These are phyloP conservation scores for Grantiella picta DNA, from an alignment of 2,113 vertebrate species.

Conservation along the genomic window DNA sequence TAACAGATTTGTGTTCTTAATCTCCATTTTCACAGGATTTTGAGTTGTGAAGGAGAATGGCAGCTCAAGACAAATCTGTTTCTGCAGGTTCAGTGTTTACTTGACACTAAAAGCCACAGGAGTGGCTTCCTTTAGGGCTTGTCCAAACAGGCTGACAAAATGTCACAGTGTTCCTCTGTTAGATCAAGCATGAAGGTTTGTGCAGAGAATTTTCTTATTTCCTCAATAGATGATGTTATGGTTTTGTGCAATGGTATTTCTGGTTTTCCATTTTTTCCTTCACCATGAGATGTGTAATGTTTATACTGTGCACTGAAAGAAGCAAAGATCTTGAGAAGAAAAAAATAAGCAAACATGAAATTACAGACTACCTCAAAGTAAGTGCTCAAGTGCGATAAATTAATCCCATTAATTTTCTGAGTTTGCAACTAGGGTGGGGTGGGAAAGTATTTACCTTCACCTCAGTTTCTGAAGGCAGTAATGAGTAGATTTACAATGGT, in stretches of 20 bases:
- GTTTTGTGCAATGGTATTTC: not conserved
- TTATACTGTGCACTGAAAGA: not conserved
- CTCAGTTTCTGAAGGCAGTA: not conserved
- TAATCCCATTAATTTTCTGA: not conserved
- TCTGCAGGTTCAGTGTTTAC: not conserved
- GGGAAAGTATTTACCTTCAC: not conserved
- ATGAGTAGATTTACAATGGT: not conserved
- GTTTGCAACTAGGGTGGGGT: not conserved
- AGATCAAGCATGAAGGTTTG: not conserved
- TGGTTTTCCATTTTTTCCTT: not conserved
- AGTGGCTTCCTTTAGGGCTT: not conserved
- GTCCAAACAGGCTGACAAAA: not conserved
- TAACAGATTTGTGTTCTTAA: not conserved
- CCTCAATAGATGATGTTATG: not conserved
- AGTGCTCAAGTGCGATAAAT: accelerated
- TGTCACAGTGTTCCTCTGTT: not conserved
- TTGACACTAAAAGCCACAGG: not conserved
- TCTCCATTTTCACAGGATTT: not conserved
- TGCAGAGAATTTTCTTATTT: not conserved
- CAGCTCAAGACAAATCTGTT: accelerated
- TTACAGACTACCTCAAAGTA: not conserved
- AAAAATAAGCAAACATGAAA: not conserved
- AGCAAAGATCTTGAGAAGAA: not conserved
- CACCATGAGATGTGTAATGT: not conserved
- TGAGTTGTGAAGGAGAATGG: not conserved